Conservation (phyloP, 1,140 invertebrate genomes). For the Nixonia krombeini region DNA sequence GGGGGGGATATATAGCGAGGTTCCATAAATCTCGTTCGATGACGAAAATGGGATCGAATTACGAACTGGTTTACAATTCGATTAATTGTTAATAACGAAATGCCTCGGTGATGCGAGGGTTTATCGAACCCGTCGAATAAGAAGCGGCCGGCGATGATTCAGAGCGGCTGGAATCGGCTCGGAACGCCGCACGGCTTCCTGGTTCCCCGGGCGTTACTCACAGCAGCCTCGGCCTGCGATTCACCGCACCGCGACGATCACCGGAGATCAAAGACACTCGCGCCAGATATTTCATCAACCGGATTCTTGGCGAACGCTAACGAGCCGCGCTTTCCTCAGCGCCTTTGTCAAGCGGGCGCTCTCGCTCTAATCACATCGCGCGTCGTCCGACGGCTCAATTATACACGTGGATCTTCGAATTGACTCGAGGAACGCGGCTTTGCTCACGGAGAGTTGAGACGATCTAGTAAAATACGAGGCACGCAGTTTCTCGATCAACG, state of each 20-base stretch:
- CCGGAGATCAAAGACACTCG: constrained; percentile 12
- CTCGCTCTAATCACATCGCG: not conserved
- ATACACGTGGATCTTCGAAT: not conserved
- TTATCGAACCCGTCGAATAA: not conserved
- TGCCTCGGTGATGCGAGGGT: too few species aligned
- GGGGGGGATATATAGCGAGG: too few species aligned
- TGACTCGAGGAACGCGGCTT: not conserved
- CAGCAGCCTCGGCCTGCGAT: not conserved
- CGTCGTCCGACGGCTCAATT: not conserved
- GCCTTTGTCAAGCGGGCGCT: not conserved
- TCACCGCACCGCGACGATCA: constrained; percentile 1
- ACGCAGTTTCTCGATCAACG: too few species aligned
- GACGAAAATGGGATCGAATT: too few species aligned
- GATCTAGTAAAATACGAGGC: too few species aligned
- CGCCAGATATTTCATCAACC: not conserved
- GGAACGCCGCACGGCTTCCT: too few species aligned
- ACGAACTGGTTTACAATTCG: too few species aligned
- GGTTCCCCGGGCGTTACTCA: constrained; percentile 3
- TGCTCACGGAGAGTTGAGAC: too few species aligned
- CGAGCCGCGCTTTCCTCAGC: not conserved
- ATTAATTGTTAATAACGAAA: too few species aligned
- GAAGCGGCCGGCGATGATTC: not conserved
- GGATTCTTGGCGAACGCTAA: not conserved
- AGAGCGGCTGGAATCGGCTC: too few species aligned
- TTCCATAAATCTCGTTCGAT: too few species aligned